Percentiles rank a stretch among this genome's conserved stretches.
Conservation (phyloP, 2,113 vertebrate species). For the Synchiropus splendidus region DNA sequence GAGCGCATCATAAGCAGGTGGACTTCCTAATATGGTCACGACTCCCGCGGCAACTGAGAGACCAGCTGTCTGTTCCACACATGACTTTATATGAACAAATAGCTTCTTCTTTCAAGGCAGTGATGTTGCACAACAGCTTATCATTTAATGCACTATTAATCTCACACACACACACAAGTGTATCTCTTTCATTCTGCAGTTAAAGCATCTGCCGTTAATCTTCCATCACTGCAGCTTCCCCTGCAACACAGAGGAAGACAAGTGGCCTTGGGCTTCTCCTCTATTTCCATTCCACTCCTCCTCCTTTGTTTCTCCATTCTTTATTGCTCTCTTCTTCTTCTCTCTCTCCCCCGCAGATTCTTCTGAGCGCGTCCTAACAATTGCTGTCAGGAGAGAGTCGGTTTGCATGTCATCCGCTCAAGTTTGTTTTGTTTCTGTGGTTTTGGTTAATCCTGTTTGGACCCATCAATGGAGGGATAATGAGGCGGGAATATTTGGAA, state of each 20-base stretch:
- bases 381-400: constrained; percentile 31
- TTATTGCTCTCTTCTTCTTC: constrained; percentile 8
- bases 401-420: too few species aligned
- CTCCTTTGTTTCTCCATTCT: constrained; percentile 2
- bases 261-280: constrained; percentile 16
- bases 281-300: constrained; percentile 3
- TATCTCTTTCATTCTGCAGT: constrained; percentile 28
- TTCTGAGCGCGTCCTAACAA: constrained; percentile 25
- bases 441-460: too few species aligned
- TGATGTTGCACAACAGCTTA: too few species aligned
- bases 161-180: constrained; percentile 1
- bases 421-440: too few species aligned
- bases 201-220: constrained; percentile 32
- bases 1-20: too few species aligned
- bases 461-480: too few species aligned
- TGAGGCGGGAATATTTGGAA: too few species aligned
- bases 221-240: constrained; percentile 23
- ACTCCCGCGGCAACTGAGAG: too few species aligned
- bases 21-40: too few species aligned
- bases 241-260: constrained; percentile 15
- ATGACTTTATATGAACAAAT: too few species aligned
- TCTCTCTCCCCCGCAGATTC: constrained; percentile 14
- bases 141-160: too few species aligned
- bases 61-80: background rate
- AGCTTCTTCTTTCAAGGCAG: too few species aligned